Conservation (phyloP, 2,113 vertebrate genomes). For the Ptyas mucosa region DNA sequence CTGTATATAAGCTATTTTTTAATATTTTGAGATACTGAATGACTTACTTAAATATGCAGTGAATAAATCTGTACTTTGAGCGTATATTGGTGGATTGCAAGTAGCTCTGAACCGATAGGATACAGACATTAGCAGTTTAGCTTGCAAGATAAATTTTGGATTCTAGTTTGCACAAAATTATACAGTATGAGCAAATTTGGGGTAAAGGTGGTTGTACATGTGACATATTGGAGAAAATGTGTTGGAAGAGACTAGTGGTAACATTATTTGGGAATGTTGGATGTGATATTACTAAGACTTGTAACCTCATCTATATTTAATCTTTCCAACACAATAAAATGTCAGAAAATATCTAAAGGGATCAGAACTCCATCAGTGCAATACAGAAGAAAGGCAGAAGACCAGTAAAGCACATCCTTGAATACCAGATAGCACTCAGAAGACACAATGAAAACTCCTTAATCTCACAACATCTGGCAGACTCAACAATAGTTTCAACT, state of each 20-base stretch:
- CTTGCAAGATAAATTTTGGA: neutral
- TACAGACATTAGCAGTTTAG: neutral
- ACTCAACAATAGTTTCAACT: no score
- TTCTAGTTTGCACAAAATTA: neutral
- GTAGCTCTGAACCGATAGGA: neutral
- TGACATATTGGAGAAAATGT: neutral
- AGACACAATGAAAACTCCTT: neutral
- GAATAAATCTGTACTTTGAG: neutral
- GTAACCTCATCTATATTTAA: neutral
- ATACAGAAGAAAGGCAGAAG: neutral
- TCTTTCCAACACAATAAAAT: neutral
- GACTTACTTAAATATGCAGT: neutral
- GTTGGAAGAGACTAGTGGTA: neutral
- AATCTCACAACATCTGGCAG: no score
- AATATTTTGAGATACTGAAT: neutral
- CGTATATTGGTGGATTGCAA: neutral
- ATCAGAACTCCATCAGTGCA: neutral
- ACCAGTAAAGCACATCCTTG: neutral
- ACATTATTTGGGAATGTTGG: neutral
- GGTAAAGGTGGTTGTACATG: neutral
- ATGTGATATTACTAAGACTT: neutral
- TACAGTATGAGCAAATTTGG: neutral
- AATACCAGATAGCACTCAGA: neutral
- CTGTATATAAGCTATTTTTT: neutral
- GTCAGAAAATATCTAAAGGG: neutral